Conservation (phyloP, 1,140 invertebrate species). For the Metaphire vulgaris region DNA sequence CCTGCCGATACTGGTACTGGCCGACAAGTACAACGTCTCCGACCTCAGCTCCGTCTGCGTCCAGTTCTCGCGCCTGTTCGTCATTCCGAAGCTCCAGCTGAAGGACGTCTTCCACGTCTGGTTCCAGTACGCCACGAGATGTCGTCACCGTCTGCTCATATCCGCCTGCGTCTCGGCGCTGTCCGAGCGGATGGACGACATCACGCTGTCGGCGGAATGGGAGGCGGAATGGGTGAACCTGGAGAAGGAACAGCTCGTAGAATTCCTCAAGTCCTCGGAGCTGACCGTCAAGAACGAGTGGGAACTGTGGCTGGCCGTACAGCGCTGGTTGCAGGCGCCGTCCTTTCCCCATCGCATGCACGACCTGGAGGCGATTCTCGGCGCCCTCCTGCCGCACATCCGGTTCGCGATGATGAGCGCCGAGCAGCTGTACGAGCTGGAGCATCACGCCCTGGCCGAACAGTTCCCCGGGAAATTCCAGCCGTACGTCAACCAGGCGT, state of each 20-base stretch:
- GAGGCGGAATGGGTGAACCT: constrained; percentile 50
- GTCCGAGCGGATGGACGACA: constrained; percentile 49
- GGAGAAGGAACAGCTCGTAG: constrained; percentile 52
- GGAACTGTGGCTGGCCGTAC: constrained; percentile 42
- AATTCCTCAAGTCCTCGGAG: constrained; percentile 51
- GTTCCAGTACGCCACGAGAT: constrained; percentile 55
- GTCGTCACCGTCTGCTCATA: constrained; percentile 46
- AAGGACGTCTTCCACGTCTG: constrained; percentile 54
- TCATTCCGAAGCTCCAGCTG: constrained; percentile 50
- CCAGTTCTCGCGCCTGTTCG: constrained; percentile 50
- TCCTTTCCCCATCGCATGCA: constrained; percentile 40
- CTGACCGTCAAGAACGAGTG: constrained; percentile 47
- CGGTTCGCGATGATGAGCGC: constrained; percentile 54
- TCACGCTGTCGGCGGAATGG: constrained; percentile 51
- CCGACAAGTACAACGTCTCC: constrained; percentile 90
- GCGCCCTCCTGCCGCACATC: constrained; percentile 39
- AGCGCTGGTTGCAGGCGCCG: constrained; percentile 40
- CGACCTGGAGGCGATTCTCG: constrained; percentile 39
- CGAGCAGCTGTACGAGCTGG: constrained; percentile 50
- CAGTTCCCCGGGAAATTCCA: constrained; percentile 44
- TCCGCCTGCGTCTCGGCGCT: constrained; percentile 46
- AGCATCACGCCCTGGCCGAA: constrained; percentile 41
- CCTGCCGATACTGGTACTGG: constrained; percentile 74
- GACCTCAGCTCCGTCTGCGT: constrained; percentile 63
- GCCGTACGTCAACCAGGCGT: constrained; percentile 48